Evolutionary conservation across 2,797 vertebrate genomes (phyloP), one percentile per base, ranked within the genome.

Genomic region (Echiichthys vipera): DNA sequence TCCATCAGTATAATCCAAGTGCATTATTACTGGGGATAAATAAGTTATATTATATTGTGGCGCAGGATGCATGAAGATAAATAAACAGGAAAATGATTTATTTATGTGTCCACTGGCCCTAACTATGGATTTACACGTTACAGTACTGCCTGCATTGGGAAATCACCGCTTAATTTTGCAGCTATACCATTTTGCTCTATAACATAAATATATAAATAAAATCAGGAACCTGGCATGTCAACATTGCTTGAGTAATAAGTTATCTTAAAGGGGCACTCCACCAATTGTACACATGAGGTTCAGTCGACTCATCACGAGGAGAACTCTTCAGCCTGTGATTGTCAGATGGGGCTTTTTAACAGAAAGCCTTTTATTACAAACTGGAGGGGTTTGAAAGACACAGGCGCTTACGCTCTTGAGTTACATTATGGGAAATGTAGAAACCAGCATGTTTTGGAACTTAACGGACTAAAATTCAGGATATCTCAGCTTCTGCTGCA

Each of bases 1-100:
- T 63, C 37, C 46, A 80, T 83, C 73, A 79, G 83, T 71, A 42
- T 55, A 46, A 53, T 80, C 72, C 61, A 78, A 88, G 85, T 83
- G 73, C 87, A 86, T 84, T 66, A 74, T 78, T 75, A 84, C 53
- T 45, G 40, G 56, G 58, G 74, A 71, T 83, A 74, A 67, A 71
- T 70, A 79, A 42, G 61, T 63, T 67, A 20, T 18, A 53, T 32
- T 65, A 68, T 65, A 73, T 24, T 36, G 47, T 57, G n/a, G 51
- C 71, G 77, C 58, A 81, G 54, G 57, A 57, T 51, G 65, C 66
- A 65, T 54, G 22, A 54, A 57, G 54, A 59, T 67, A 27, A 77
- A 70, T 51, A 22, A 70, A 72, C 43, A 46, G 24, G 61, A 69
- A 65, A 37, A 18, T 22, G 43, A 77, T 78, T 78, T 54, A 74